phyloP scores from a whole-genome alignment of 2,888 invertebrate species.

The Idaea dimidiata region DNA sequence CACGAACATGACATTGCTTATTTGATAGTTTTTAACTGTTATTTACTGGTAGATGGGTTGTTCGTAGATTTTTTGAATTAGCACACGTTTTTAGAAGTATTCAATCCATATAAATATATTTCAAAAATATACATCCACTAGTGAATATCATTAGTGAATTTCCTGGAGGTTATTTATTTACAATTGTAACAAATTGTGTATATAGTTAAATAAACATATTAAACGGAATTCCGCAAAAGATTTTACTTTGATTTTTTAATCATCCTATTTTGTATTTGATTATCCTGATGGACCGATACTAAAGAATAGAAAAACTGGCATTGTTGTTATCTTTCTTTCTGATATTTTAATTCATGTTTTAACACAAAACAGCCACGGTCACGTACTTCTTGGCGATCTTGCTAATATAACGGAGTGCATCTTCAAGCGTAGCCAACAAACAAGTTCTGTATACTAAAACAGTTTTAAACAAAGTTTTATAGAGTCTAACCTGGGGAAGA shows the following conservation, averaged over 20 bases:
- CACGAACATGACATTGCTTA: conserved; percentile 9
- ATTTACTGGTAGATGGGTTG: background rate
- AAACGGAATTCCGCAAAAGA: too few species aligned
- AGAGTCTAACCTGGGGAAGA: too few species aligned
- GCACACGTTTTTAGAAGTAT: background rate
- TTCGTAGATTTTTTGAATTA: background rate
- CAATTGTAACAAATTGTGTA: too few species aligned
- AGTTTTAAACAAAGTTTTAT: background rate
- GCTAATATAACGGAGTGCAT: background rate
- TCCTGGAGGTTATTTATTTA: too few species aligned
- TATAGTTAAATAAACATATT: too few species aligned
- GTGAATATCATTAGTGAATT: background rate
- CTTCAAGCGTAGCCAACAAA: background rate
- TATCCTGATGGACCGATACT: too few species aligned
- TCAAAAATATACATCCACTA: background rate
- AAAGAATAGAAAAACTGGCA: background rate
- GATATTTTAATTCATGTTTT: background rate
- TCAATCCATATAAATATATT: background rate
- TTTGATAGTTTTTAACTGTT: background rate
- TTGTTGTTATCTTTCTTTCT: background rate
- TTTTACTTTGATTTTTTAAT: too few species aligned
- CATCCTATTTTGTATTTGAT: too few species aligned
- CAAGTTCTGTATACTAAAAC: background rate
- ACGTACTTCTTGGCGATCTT: background rate
- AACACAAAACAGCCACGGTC: background rate